A percentile compares a stretch with the other conserved stretches of the same genome.
These are phyloP conservation scores for Eledona agricola DNA, from an alignment of 2,888 invertebrate genomes.

Conservation along the genomic window DNA sequence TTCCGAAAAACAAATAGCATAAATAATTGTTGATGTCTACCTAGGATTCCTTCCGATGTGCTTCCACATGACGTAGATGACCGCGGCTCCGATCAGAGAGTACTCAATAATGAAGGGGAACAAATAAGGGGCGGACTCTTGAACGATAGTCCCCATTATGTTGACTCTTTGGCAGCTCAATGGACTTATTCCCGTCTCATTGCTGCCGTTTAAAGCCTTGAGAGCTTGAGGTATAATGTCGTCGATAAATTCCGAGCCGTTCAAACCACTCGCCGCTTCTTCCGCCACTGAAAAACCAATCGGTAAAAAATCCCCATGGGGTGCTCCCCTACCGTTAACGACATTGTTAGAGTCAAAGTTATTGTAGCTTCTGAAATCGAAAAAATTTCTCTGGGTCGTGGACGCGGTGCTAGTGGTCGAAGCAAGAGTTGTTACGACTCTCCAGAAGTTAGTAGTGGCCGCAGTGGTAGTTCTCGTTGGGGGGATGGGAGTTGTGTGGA, in stretches of 20 bases:
- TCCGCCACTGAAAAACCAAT: constrained; percentile 49
- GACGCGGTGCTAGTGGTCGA: constrained; percentile 43
- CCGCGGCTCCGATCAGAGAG: constrained; percentile 93
- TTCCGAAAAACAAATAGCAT: too few species aligned
- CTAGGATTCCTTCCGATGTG: constrained; percentile 90
- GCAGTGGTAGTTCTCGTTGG: constrained; percentile 50
- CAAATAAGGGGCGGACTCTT: constrained; percentile 92
- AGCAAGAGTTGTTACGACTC: constrained; percentile 46
- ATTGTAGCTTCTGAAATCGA: constrained; percentile 61
- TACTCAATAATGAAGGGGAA: constrained; percentile 97
- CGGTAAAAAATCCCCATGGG: neutral
- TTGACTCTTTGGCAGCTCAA: constrained; percentile 81
- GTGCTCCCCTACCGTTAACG: constrained; percentile 52
- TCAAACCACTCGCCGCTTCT: constrained; percentile 46
- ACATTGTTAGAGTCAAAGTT: constrained; percentile 55
- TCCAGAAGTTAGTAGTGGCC: constrained; percentile 58
- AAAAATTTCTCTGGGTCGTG: constrained; percentile 53
- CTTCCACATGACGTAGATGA: constrained; percentile 96
- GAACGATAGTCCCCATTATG: constrained; percentile 92
- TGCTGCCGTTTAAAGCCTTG: constrained; percentile 53
- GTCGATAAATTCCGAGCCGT: constrained; percentile 55
- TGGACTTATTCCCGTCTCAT: constrained; percentile 58
- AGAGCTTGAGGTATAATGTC: constrained; percentile 58
- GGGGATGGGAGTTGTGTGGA: constrained; percentile 46
- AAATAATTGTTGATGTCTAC: constrained; percentile 62